Conservation (phyloP, 2,113 vertebrate species). For the Tinamus guttatus region DNA sequence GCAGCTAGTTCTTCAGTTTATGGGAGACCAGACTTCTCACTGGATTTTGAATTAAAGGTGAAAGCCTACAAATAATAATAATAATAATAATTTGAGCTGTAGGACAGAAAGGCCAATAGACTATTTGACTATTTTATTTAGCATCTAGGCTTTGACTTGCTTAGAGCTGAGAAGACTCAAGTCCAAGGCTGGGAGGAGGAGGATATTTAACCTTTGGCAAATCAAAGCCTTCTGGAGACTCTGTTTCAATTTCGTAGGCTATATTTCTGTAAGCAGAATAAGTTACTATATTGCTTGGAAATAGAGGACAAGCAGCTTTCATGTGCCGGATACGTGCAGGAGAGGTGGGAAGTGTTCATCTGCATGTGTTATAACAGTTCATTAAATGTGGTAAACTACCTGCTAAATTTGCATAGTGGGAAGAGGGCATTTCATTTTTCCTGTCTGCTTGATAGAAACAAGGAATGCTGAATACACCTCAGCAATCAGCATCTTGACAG, state of each 20-base stretch:
- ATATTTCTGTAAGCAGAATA: background rate
- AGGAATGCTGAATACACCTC: background rate
- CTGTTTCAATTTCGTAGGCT: background rate
- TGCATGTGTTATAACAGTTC: conserved; percentile 47
- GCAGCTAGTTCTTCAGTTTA: background rate
- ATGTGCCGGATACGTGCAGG: conserved; percentile 35
- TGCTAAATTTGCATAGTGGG: conserved; percentile 23
- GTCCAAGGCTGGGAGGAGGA: background rate
- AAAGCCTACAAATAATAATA: background rate
- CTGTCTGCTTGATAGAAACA: background rate
- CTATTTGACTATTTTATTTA: background rate
- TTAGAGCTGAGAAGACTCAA: background rate
- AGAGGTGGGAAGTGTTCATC: conserved; percentile 50
- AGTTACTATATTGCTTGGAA: conserved; percentile 38
- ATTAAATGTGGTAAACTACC: conserved; percentile 49
- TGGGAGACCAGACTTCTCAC: background rate
- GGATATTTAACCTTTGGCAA: background rate
- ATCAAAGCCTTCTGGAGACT: background rate
- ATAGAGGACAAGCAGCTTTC: conserved; percentile 22
- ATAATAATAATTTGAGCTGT: background rate
- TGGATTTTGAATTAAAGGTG: background rate
- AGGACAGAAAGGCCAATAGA: background rate
- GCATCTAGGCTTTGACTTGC: background rate
- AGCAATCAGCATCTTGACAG: background rate
- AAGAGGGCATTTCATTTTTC: background rate